These are phyloP conservation scores for Pseudochirops cupreus DNA, from an alignment of 2,797 vertebrate species.

Conservation along the genomic window DNA sequence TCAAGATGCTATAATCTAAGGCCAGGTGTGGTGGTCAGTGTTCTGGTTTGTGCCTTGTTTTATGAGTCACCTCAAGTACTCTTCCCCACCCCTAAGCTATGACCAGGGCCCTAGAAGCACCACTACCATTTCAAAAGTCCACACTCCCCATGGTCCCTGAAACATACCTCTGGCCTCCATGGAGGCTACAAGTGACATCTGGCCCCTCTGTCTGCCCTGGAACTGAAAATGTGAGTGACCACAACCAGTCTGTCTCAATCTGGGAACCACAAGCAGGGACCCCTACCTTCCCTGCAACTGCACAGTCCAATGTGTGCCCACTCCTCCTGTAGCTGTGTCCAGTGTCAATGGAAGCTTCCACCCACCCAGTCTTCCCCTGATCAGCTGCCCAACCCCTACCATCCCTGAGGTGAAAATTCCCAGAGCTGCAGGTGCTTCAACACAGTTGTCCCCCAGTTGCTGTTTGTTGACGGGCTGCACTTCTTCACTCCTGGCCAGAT, in stretches of 20 bases:
- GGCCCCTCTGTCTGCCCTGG: background rate
- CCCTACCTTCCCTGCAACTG: rapidly evolving
- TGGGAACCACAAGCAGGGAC: background rate
- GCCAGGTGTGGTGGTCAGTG: background rate
- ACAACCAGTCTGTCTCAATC: background rate
- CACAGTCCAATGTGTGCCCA: background rate
- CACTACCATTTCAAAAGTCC: background rate
- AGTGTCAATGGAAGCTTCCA: background rate
- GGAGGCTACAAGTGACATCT: background rate
- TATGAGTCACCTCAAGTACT: background rate
- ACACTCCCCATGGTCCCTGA: background rate
- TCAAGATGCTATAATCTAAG: background rate
- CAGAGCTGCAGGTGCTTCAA: background rate
- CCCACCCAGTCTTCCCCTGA: background rate
- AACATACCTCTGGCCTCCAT: background rate
- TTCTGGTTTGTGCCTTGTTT: background rate
- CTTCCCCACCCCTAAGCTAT: background rate
- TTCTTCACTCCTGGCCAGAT: background rate
- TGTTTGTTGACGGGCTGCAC: background rate
- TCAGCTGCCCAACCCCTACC: background rate
- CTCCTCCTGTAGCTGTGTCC: background rate
- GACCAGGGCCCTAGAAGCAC: background rate
- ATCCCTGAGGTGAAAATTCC: background rate
- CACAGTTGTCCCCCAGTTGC: background rate
- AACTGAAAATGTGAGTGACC: background rate